Base-by-base conservation (phyloP, 2,888 invertebrate species). In the Drymonia ruficornis region DNA sequence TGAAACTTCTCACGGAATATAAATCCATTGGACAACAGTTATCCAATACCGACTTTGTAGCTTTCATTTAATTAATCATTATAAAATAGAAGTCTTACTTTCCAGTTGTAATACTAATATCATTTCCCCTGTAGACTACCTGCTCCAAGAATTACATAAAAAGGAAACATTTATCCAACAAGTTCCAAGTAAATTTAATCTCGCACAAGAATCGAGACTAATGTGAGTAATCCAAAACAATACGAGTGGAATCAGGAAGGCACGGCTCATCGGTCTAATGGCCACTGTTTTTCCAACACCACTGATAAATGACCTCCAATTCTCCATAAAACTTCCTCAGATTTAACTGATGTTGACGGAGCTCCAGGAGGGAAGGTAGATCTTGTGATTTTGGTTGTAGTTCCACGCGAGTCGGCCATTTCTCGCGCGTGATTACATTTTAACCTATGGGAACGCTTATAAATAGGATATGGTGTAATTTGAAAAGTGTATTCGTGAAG, bases 221-320 rank as follows among this genome's bases (percentile, higher is more conserved):
- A 85, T 86, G 88, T 89, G 89, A 86, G 89, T 89, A 85, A 72
- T 67, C 50, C 63, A 58, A 80, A 81, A 89, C 87, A 89, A 88
- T 85, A 77, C 76, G 61, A 65, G 72, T 67, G 77, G 65, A 83
- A 81, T 79, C 80, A 83, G 87, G 88, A 88, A 88, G 86, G 75
- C 78, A 84, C 78, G 86, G 80, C 81, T 81, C 86, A 87, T 87
- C 82, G 83, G 79, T 78, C 81, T 89, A 88, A 89, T 83, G 85
- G 80, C 84, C 81, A 76, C 62, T 69, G 69, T 67, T 70, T 59
- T 66, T 61, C 62, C 55, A 49, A 36, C 38, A 67, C 83, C 83
- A 81, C 11, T 19, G 3, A 36, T 56, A 28, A 2, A 42, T 63
- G 77, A 80, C 55, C 72, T 55, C 50, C 50, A 15, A 47, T 18